A percentile compares a stretch with the other conserved stretches of the same genome.
phyloP scores from a whole-genome alignment of 1,140 invertebrate species.

The Lasioglossum albipes region DNA sequence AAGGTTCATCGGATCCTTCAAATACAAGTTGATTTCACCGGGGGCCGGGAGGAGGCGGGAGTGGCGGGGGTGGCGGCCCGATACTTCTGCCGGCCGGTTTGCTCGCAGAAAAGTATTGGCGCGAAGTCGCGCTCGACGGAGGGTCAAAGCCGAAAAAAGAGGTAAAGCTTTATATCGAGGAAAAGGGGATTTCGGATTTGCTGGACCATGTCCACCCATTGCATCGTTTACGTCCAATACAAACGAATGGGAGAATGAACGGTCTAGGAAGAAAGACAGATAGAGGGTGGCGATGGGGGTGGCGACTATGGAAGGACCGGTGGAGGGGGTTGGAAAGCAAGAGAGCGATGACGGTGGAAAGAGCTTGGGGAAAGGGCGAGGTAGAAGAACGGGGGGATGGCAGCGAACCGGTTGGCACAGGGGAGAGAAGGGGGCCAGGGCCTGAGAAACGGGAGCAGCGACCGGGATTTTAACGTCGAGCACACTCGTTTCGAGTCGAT shows the following conservation, averaged over 20 bases:
- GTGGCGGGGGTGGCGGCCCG: too few relatives aligned
- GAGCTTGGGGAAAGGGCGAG: background rate
- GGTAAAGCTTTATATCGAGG: conserved; percentile 62
- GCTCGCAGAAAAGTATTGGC: conserved; percentile 55
- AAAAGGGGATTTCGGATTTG: conserved; percentile 69
- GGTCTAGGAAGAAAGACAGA: conserved; percentile 52
- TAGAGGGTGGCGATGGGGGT: conserved; percentile 21
- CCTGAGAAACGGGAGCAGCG: conserved; percentile 68
- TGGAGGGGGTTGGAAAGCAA: conserved; percentile 42
- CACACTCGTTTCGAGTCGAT: conserved; percentile 73
- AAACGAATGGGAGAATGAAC: conserved; percentile 50
- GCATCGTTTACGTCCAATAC: conserved; percentile 71
- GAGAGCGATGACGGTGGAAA: conserved; percentile 49
- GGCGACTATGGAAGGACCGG: background rate
- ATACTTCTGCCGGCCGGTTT: too few relatives aligned
- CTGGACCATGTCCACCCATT: conserved; percentile 67
- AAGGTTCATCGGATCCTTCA: conserved; percentile 47
- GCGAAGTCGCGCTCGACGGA: conserved; percentile 57
- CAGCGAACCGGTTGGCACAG: background rate
- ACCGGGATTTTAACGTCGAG: conserved; percentile 73
- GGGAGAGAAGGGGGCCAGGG: conserved; percentile 24
- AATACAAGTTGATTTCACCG: conserved; percentile 50
- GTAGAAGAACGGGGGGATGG: background rate
- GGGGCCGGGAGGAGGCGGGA: too few relatives aligned
- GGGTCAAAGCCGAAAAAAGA: conserved; percentile 59